Percentiles rank a stretch among this genome's conserved stretches.
These are phyloP conservation scores for Ceraclea dissimilis DNA, from an alignment of 2,888 invertebrate species.

Conservation along the genomic window DNA sequence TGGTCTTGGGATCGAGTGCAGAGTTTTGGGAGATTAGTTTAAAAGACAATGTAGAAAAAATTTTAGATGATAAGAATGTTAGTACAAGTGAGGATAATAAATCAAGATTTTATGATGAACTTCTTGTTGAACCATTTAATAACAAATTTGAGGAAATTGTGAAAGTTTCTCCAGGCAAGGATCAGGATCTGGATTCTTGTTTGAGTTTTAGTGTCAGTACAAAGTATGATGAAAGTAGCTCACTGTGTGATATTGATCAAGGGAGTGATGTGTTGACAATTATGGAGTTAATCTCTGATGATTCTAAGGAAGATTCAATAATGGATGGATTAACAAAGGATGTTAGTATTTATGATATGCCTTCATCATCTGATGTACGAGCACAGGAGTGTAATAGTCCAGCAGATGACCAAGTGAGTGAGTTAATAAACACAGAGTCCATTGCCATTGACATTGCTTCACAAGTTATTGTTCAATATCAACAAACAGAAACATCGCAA, in stretches of 20 bases:
- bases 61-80: slow-evolving; percentile 1
- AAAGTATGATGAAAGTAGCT: neutral
- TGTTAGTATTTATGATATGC: no score
- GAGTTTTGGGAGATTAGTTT: slow-evolving; percentile 10
- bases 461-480: neutral
- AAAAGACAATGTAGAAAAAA: slow-evolving; percentile 4
- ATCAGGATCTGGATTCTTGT: neutral
- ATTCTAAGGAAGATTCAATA: neutral
- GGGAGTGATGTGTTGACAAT: slow-evolving; percentile 15
- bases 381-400: no score
- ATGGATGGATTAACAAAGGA: no score
- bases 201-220: neutral
- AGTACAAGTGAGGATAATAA: neutral
- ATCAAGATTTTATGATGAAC: slow-evolving; percentile 6
- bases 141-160: neutral
- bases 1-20: slow-evolving; percentile 16
- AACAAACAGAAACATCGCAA: neutral
- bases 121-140: slow-evolving; percentile 3
- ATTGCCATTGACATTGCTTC: slow-evolving; percentile 3
- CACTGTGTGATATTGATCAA: slow-evolving; percentile 7
- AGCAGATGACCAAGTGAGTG: no score
- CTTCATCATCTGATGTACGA: no score
- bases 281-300: slow-evolving; percentile 10
- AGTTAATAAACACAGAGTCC: neutral
- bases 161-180: neutral